A percentile compares a stretch with the other conserved stretches of the same genome.
These are phyloP conservation scores for Peucedramus taeniatus DNA, from an alignment of 2,113 vertebrate species.

Conservation along the genomic window DNA sequence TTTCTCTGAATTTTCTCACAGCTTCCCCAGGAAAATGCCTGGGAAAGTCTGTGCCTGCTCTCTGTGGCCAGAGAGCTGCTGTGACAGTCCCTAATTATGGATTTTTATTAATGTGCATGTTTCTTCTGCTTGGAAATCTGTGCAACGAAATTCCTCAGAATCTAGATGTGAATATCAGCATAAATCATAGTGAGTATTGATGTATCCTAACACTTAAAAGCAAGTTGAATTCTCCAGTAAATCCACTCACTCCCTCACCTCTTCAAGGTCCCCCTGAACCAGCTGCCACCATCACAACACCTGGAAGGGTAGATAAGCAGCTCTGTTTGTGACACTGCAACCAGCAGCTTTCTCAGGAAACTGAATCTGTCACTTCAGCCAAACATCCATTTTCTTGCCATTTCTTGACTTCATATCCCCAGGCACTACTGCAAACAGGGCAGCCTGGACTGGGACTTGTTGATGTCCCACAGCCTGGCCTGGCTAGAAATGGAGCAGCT, in stretches of 20 bases:
- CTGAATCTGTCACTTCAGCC: slow-evolving; percentile 48
- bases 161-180: neutral
- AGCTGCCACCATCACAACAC: slow-evolving; percentile 54
- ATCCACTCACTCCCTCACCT: neutral
- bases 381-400: slow-evolving; percentile 42
- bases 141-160: neutral
- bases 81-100: too few species aligned
- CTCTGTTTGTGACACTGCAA: slow-evolving; percentile 31
- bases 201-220: neutral
- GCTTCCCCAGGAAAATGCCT: too few species aligned
- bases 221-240: neutral
- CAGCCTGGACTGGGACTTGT: neutral
- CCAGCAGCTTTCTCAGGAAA: slow-evolving; percentile 61
- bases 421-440: slow-evolving; percentile 3
- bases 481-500: neutral
- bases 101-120: neutral
- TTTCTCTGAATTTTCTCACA: too few species aligned
- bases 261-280: slow-evolving; percentile 7
- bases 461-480: neutral
- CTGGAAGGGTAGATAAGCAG: slow-evolving; percentile 56
- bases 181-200: neutral
- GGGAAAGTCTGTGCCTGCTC: too few species aligned
- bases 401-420: slow-evolving; percentile 44
- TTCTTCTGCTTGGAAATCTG: neutral
- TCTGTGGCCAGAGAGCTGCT: too few species aligned